phyloP scores from a whole-genome alignment of 1,140 invertebrate genomes.

The Nylanderia fulva region DNA sequence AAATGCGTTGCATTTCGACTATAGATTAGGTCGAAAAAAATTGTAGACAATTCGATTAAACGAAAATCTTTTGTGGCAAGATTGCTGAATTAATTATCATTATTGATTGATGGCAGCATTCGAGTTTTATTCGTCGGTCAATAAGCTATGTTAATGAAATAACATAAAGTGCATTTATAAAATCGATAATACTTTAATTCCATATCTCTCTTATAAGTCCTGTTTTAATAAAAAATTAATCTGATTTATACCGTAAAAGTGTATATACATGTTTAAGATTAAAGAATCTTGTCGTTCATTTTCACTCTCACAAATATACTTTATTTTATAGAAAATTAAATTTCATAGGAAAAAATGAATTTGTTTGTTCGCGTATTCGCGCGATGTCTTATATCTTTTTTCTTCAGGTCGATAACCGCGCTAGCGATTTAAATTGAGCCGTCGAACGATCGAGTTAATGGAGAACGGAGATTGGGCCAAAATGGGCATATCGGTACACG shows the following conservation, averaged over 20 bases:
- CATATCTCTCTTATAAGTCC: too few relatives aligned
- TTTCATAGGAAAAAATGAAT: neutral
- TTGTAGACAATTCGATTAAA: neutral
- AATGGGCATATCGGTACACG: slow-evolving; percentile 65
- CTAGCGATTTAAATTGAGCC: slow-evolving; percentile 48
- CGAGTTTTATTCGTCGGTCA: neutral
- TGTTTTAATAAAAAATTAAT: too few relatives aligned
- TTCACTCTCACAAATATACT: neutral
- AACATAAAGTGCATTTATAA: neutral
- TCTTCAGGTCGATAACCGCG: slow-evolving; percentile 43
- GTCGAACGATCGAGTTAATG: slow-evolving; percentile 54
- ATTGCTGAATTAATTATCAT: neutral
- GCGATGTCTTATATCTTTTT: slow-evolving; percentile 32
- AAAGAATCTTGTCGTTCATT: neutral
- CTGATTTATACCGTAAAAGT: neutral
- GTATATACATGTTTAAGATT: neutral
- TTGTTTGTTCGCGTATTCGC: neutral
- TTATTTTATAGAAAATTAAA: neutral
- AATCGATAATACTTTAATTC: neutral
- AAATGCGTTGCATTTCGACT: slow-evolving; percentile 7
- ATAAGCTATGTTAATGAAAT: neutral
- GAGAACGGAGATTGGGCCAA: slow-evolving; percentile 60
- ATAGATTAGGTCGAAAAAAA: neutral
- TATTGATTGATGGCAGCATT: neutral
- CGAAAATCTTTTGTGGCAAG: neutral